Conservation (phyloP, 2,888 invertebrate genomes). For the Baronia brevicornis region DNA sequence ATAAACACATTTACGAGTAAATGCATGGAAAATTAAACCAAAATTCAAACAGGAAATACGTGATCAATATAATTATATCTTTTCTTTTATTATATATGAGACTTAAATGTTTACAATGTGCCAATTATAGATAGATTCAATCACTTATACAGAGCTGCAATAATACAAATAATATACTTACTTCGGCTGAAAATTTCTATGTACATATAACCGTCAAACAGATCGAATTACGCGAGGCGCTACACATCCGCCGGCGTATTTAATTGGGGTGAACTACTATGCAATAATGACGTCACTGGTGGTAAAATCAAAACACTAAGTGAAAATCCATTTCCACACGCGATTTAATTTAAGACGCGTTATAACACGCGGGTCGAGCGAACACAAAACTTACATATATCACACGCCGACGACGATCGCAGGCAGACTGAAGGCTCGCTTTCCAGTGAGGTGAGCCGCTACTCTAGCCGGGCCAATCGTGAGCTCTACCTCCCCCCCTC, state of each 20-base stretch:
- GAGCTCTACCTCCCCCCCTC: constrained; percentile 32
- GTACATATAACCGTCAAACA: constrained; percentile 27
- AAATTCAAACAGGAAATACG: too few species aligned
- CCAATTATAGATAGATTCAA: too few species aligned
- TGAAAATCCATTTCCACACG: constrained; percentile 27
- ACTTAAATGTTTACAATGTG: too few species aligned
- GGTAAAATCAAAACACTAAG: constrained; percentile 29
- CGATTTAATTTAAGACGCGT: constrained; percentile 54
- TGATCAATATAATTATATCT: too few species aligned
- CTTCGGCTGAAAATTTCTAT: constrained; percentile 37
- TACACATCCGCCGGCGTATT: constrained; percentile 29
- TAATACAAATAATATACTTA: constrained; percentile 27
- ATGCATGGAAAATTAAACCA: too few species aligned
- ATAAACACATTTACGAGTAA: too few species aligned
- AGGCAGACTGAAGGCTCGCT: constrained; percentile 55
- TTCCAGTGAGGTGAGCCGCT: constrained; percentile 33
- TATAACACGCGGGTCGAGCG: constrained; percentile 42
- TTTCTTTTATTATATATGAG: too few species aligned
- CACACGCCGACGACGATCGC: constrained; percentile 31
- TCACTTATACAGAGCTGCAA: constrained; percentile 14
- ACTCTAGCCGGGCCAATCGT: constrained; percentile 44
- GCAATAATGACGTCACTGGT: constrained; percentile 32
- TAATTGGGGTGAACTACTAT: constrained; percentile 22
- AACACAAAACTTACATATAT: constrained; percentile 29
- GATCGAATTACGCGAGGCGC: constrained; percentile 30